Base-by-base conservation (phyloP, 2,113 vertebrate genomes). In the Coregonus clupeaformis region DNA sequence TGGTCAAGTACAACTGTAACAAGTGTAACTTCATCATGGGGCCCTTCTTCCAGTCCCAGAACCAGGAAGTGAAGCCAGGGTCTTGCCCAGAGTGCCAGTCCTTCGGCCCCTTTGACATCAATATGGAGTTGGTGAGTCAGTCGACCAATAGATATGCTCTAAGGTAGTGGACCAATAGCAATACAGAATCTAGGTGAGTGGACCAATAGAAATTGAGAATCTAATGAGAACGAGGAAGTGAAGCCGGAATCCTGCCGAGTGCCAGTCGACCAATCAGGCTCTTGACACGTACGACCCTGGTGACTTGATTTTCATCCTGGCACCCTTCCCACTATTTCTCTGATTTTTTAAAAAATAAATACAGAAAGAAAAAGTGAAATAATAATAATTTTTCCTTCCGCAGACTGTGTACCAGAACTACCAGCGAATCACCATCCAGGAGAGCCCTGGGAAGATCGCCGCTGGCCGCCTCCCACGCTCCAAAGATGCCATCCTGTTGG, bases 321-420 rank as follows among this genome's bases (percentile, higher is more conserved):
- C 27, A 1, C 27, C 27, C 27, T 2, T 27, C n/a, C n/a, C n/a
- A n/a, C n/a, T n/a, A n/a, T n/a, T n/a, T n/a, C n/a, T 27, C 27
- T 27, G 27, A 27, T 27, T 1, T 36, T n/a, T n/a, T n/a, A n/a
- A n/a, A n/a, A n/a, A 36, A 36, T 36, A 36, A 36, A 36, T 2
- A 36, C 32, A 36, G 32, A 6, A 36, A 36, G 36, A 0, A 36
- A 36, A 36, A 36, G 36, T 36, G 0, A 0, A 36, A 9, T 36
- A 36, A 36, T 36, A 36, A 36, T 1, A 6, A 4, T 30, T 30
- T 32, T 7, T 36, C 0, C 1, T 5, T 36, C 7, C 36, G 6
- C 32, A 99, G 98, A 99, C 98, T 0, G 89, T 99, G 20, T 99
- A 99, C 78, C 98, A 98, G 91, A 99, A 99, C 91, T 99, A 99